Conservation (phyloP, 1,140 invertebrate genomes). For the Anoplophora glabripennis region DNA sequence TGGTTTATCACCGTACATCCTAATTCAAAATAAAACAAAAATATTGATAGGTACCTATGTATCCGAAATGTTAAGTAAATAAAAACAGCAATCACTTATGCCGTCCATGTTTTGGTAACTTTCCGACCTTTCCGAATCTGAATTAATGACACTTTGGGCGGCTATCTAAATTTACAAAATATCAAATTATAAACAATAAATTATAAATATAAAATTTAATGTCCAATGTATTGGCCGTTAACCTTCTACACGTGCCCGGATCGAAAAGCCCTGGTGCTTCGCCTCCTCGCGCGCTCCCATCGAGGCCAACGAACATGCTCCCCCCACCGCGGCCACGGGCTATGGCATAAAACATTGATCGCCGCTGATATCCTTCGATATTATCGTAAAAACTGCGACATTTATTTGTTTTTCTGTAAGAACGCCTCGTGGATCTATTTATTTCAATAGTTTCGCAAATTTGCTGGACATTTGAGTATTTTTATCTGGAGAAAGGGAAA, state of each 20-base stretch:
- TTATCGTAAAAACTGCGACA: conserved; percentile 15
- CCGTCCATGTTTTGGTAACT: too few species aligned
- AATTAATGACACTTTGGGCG: too few species aligned
- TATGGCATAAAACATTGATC: conserved; percentile 8
- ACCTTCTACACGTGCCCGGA: conserved; percentile 24
- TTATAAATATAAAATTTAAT: too few species aligned
- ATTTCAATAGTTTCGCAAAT: not conserved
- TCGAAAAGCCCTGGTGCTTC: conserved; percentile 24
- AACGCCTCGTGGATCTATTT: conserved; percentile 6
- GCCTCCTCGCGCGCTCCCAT: conserved; percentile 26
- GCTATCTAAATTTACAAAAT: too few species aligned
- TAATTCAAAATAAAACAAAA: too few species aligned
- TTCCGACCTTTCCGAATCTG: too few species aligned
- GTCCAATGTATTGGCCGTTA: conserved; percentile 14
- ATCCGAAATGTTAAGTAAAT: too few species aligned
- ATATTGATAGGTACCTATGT: too few species aligned
- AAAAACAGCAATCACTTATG: too few species aligned
- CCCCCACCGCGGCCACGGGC: not conserved
- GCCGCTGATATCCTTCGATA: conserved; percentile 12
- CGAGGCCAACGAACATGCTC: conserved; percentile 21
- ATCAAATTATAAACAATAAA: too few species aligned
- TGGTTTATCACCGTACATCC: too few species aligned
- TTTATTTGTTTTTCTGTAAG: not conserved
- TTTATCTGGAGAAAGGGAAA: conserved; percentile 36
- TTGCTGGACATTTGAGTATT: conserved; percentile 2